These are phyloP conservation scores for Hemithea aestivaria DNA, from an alignment of 2,888 invertebrate species.

Conservation along the genomic window DNA sequence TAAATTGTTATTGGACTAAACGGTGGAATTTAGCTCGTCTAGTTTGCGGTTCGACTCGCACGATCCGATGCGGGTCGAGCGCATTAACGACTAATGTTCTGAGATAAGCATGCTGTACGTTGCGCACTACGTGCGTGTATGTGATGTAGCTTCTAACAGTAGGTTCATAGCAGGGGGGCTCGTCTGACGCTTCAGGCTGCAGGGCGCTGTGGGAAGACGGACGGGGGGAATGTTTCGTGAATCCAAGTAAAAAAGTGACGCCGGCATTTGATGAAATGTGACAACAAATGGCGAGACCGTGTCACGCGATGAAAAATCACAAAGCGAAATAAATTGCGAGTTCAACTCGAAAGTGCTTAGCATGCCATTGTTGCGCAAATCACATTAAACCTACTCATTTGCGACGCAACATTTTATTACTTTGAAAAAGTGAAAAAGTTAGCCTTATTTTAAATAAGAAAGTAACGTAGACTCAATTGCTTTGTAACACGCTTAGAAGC, in stretches of 20 bases:
- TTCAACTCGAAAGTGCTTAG: slow-evolving; percentile 41
- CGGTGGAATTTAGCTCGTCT: no score
- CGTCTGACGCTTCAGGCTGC: no score
- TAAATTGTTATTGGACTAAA: no score
- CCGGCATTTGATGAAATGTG: slow-evolving; percentile 37
- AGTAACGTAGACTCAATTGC: not conserved
- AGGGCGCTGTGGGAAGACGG: slow-evolving; percentile 3
- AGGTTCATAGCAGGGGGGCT: no score
- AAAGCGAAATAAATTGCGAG: slow-evolving; percentile 53
- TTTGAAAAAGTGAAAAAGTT: slow-evolving; percentile 7
- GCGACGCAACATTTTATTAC: slow-evolving; percentile 10
- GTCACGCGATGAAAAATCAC: slow-evolving; percentile 54
- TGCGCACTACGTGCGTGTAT: not conserved
- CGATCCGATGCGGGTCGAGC: slow-evolving; percentile 8
- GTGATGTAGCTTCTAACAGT: no score
- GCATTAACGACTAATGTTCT: slow-evolving; percentile 40
- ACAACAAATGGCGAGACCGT: slow-evolving; percentile 42
- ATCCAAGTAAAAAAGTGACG: slow-evolving; percentile 37
- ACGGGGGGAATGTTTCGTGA: slow-evolving; percentile 26
- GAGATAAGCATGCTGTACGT: slow-evolving; percentile 38
- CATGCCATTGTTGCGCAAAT: slow-evolving; percentile 35
- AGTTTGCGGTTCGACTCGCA: not conserved
- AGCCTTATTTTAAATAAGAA: not conserved
- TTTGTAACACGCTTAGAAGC: slow-evolving; percentile 1
- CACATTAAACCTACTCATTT: slow-evolving; percentile 12